Base-by-base conservation (phyloP, 1,140 invertebrate species). In the Bombus sibiricus region DNA sequence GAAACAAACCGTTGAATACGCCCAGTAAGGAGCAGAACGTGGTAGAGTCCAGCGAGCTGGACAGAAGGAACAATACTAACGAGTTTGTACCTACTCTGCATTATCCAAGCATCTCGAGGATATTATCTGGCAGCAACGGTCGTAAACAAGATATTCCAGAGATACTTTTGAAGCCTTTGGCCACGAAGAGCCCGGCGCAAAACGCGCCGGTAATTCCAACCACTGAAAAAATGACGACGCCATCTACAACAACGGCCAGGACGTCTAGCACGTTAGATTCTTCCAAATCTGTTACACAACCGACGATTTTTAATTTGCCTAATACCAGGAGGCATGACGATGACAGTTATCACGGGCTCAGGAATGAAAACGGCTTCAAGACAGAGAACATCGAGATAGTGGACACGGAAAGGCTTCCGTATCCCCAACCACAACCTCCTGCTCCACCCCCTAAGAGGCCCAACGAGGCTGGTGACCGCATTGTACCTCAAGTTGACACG, bases 101-200 rank as follows among this genome's bases (percentile, higher is more conserved):
- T 93, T 96, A 96, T 95, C 93, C 97, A 1, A 97, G 97, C 81
- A 98, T 98, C 84, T 97, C 97, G 0, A 95, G 98, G 72, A 98
- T 98, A 89, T 94, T 98, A 2, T 97, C 97, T 15, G 97, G 97
- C 1, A 97, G 97, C 64, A 98, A 97, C 92, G 97, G 97, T 2
- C 95, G 97, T 12, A 98, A 97, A 88, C 97, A 97, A 83, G 97
- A 98, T 85, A 97, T 97, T 68, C 97, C 97, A 0, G 97, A 97
- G 78, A 97, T 97, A 28, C 92, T 97, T 0, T 93, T 97, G 18
- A 95, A 97, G 71, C 97, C 97, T 0, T 96, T 97, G 15, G 96
- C 97, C 0, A 96, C 97, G 8, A 97, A 97, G 85, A 96, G 95
- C 10, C 93, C 94, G 9, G 85, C 81, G n/a, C 89, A 90, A 10